phyloP scores from a whole-genome alignment of 2,797 vertebrate genomes.

The Crypturellus tataupa region DNA sequence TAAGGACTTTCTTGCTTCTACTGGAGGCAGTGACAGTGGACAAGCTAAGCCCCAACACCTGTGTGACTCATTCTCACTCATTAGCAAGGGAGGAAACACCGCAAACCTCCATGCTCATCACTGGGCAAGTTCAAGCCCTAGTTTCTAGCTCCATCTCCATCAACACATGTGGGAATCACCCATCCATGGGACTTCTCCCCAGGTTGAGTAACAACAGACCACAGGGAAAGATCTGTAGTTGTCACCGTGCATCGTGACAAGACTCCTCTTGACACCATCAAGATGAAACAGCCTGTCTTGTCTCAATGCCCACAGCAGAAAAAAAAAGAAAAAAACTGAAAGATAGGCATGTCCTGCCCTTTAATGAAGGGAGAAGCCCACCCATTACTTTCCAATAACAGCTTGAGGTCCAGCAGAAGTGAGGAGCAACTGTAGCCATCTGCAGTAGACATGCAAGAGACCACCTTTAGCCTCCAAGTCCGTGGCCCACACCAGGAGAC shows the following conservation, averaged over 20 bases:
- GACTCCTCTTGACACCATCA: not conserved
- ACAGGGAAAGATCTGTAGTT: not conserved
- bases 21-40: not conserved
- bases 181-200: not conserved
- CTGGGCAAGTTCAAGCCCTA: fast-evolving
- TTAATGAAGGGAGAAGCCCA: not conserved
- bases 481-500: not conserved
- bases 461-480: not conserved
- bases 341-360: fast-evolving
- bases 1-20: conserved; percentile 68
- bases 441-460: not conserved
- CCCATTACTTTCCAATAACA: not conserved
- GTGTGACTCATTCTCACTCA: conserved; percentile 45
- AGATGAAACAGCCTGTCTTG: not conserved
- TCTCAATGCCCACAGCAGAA: not conserved
- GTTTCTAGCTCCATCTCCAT: not conserved
- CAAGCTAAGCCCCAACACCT: conserved; percentile 1
- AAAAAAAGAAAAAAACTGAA: not conserved
- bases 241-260: fast-evolving
- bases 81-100: not conserved
- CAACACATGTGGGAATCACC: not conserved
- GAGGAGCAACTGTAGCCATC: fast-evolving
- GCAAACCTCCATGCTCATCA: not conserved
- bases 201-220: not conserved
- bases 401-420: not conserved